Conservation (phyloP, 2,797 vertebrate genomes). For the Phoeniculus purpureus region DNA sequence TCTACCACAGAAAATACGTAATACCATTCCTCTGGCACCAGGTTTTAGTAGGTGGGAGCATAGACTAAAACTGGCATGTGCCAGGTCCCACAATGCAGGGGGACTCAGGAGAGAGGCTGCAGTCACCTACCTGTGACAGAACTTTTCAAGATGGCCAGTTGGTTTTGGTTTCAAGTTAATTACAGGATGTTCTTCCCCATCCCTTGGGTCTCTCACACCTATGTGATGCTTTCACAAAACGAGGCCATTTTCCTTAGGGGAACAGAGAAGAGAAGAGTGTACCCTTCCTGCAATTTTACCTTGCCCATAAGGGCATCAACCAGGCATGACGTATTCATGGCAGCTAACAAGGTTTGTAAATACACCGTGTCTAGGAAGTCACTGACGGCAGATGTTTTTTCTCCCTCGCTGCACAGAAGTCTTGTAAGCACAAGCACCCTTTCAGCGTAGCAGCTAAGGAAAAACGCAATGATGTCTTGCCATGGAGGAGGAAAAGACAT, state of each 20-base stretch:
- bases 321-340: conserved; percentile 63
- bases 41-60: neutral
- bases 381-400: conserved; percentile 72
- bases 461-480: neutral
- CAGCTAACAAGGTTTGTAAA: conserved; percentile 74
- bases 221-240: neutral
- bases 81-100: neutral
- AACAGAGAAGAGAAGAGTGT: neutral
- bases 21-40: neutral
- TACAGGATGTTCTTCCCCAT: neutral
- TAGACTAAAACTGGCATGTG: neutral
- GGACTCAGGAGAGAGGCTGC: neutral
- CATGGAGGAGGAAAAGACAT: neutral
- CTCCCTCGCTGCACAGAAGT: conserved; percentile 66
- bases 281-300: conserved; percentile 29
- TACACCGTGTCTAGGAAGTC: conserved; percentile 66
- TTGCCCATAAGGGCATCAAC: conserved; percentile 55
- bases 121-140: neutral
- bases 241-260: neutral
- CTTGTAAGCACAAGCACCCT: conserved; percentile 38
- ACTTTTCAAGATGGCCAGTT: neutral
- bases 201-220: neutral
- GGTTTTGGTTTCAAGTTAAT: neutral
- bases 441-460: conserved; percentile 11
- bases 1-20: neutral